These are phyloP conservation scores for Rhabdomys pumilio DNA, from an alignment of 2,797 vertebrate species.

Conservation along the genomic window DNA sequence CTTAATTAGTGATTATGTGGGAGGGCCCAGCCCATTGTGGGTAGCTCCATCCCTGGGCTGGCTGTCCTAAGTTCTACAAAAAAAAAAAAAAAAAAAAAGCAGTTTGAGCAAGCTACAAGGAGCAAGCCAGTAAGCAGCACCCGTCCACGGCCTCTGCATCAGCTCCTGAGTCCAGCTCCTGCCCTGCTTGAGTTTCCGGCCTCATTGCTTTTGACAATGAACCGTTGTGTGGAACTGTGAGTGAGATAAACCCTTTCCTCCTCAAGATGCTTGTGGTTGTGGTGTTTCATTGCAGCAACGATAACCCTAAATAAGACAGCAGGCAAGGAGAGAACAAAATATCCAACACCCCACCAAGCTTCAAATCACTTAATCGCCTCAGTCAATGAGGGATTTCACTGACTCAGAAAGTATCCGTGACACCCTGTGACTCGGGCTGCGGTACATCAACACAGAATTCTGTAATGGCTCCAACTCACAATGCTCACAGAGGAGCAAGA, in stretches of 20 bases:
- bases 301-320: not conserved
- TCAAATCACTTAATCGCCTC: too few species aligned
- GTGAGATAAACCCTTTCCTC: not conserved
- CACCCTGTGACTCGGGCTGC: not conserved
- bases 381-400: not conserved
- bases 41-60: not conserved
- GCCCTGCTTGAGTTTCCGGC: not conserved
- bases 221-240: not conserved
- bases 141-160: not conserved
- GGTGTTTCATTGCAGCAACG: not conserved
- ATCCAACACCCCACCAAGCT: not conserved
- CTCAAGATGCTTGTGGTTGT: not conserved
- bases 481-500: too few species aligned
- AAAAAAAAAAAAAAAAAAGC: not conserved
- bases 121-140: not conserved
- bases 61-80: not conserved
- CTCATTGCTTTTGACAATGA: not conserved
- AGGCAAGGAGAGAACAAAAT: slow-evolving; percentile 36
- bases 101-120: not conserved
- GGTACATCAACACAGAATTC: not conserved
- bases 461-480: not conserved
- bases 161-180: not conserved
- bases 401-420: not conserved
- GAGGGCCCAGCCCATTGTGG: not conserved
- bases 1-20: not conserved